Evolutionary conservation across 2,888 invertebrate species (phyloP).

Genomic region (Ennomos quercinarius): DNA sequence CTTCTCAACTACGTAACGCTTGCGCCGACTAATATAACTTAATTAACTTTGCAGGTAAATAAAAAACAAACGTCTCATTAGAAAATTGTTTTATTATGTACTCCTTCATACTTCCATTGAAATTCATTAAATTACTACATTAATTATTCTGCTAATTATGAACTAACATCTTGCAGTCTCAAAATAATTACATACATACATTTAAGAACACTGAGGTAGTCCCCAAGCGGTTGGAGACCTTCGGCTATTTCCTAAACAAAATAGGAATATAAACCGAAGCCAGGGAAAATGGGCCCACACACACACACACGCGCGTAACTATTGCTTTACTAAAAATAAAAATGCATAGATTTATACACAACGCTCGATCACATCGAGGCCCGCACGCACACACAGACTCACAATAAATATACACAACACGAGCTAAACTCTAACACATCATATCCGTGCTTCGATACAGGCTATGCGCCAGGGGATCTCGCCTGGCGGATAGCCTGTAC

Average conservation of each 20-base stretch:
- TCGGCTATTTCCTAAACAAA: conserved; percentile 49
- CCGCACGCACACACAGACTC: conserved; percentile 48
- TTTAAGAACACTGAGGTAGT: conserved; percentile 75
- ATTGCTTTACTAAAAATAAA: conserved; percentile 72
- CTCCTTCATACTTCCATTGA: conserved; percentile 75
- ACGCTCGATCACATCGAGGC: conserved; percentile 55
- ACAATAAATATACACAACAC: conserved; percentile 81
- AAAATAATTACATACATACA: conserved; percentile 80
- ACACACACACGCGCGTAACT: conserved; percentile 53
- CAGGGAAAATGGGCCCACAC: conserved; percentile 51
- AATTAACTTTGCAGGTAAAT: conserved; percentile 36
- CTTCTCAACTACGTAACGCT: conserved; percentile 60
- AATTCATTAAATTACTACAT: conserved; percentile 77
- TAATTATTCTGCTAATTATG: conserved; percentile 79
- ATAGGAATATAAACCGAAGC: conserved; percentile 54
- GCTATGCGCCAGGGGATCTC: conserved; percentile 45
- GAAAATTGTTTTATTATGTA: conserved; percentile 80
- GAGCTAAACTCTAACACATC: conserved; percentile 59
- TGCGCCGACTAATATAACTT: conserved; percentile 52
- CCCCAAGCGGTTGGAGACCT: conserved; percentile 66
- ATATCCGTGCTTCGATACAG: conserved; percentile 61
- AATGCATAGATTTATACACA: conserved; percentile 78
- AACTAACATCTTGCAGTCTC: conserved; percentile 85
- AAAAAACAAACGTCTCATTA: conserved; percentile 62
- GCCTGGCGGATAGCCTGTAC: conserved; percentile 51